These are phyloP conservation scores for Tetraneura akinire DNA, from an alignment of 1,140 invertebrate genomes.

Conservation along the genomic window DNA sequence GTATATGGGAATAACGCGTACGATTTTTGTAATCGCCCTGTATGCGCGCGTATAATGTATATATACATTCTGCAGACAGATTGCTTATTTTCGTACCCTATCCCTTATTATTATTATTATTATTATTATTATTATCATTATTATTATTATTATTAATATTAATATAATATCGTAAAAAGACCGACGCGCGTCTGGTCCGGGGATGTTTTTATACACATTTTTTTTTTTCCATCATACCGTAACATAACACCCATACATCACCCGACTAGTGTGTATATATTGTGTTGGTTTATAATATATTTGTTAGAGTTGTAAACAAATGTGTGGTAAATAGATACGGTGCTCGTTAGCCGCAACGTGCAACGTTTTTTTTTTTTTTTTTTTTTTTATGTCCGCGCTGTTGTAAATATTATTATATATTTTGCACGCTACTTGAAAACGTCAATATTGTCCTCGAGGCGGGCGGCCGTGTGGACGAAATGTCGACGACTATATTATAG, in stretches of 20 bases:
- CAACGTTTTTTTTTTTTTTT: slow-evolving; percentile 10
- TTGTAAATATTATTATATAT: neutral
- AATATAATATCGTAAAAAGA: slow-evolving; percentile 32
- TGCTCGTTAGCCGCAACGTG: slow-evolving; percentile 35
- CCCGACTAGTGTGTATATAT: neutral
- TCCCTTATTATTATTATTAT: slow-evolving; percentile 30
- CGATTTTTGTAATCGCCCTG: too few relatives aligned
- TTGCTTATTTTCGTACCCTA: slow-evolving; percentile 49
- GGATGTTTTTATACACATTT: slow-evolving; percentile 1
- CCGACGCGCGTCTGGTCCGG: slow-evolving; percentile 40
- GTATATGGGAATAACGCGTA: too few relatives aligned
- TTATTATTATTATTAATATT: slow-evolving; percentile 23
- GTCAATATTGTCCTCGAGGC: neutral
- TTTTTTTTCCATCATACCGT: slow-evolving; percentile 13
- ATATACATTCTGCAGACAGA: slow-evolving; percentile 45
- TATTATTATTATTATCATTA: slow-evolving; percentile 22
- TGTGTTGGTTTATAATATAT: too few relatives aligned
- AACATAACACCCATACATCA: slow-evolving; percentile 22
- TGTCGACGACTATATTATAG: neutral
- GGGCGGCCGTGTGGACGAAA: neutral
- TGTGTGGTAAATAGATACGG: neutral
- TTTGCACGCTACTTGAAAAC: slow-evolving; percentile 39
- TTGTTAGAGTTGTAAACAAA: slow-evolving; percentile 33
- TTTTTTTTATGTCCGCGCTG: too few relatives aligned
- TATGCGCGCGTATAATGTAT: neutral